Conservation (phyloP, 1,140 invertebrate species). For the Drosophila subpulchrella region DNA sequence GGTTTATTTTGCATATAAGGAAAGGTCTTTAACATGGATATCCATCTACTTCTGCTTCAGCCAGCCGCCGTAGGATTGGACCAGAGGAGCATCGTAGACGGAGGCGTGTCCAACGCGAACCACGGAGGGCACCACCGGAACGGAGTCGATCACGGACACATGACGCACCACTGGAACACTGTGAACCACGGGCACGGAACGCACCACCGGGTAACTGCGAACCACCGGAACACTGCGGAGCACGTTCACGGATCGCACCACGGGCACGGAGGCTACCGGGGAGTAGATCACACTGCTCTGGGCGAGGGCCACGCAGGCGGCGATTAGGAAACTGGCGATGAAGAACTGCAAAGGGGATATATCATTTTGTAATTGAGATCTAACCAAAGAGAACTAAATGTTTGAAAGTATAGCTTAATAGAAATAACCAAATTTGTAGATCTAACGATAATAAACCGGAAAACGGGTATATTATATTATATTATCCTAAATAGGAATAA, state of each 20-base stretch:
- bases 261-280: background rate
- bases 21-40: background rate
- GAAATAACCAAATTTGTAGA: background rate
- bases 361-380: background rate
- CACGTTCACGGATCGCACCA: slow-evolving; percentile 22
- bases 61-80: slow-evolving; percentile 62
- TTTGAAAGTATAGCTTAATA: background rate
- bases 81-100: slow-evolving; percentile 56
- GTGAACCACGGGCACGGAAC: slow-evolving; percentile 39
- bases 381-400: background rate
- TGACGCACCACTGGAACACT: slow-evolving; percentile 14
- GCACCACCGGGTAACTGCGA: slow-evolving; percentile 20
- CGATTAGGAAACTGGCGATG: slow-evolving; percentile 60
- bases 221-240: slow-evolving; percentile 43
- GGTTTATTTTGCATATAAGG: slow-evolving; percentile 14
- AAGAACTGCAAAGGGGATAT: slow-evolving; percentile 46
- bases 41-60: slow-evolving; percentile 61
- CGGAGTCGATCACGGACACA: slow-evolving; percentile 37
- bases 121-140: slow-evolving; percentile 50
- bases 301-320: slow-evolving; percentile 58
- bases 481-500: no score
- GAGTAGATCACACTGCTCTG: slow-evolving; percentile 62
- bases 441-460: no score
- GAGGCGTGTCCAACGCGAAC: slow-evolving; percentile 43
- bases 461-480: background rate